Evolutionary conservation across 2,113 vertebrate genomes (phyloP).

Genomic region (Sminthopsis crassicaudata): DNA sequence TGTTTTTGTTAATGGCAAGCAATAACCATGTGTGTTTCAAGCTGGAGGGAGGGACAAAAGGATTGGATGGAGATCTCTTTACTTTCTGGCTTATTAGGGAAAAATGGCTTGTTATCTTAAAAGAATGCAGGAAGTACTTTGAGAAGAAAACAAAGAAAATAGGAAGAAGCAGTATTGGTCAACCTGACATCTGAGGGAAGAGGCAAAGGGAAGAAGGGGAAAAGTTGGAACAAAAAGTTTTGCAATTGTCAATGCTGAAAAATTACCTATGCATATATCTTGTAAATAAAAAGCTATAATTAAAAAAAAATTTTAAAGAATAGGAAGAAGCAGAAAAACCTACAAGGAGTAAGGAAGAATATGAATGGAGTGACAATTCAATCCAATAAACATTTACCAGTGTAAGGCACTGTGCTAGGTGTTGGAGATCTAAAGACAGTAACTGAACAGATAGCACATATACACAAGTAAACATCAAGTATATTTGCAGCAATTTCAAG

Average conservation of each 20-base stretch:
- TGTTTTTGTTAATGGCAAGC: not conserved
- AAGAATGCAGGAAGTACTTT: not conserved
- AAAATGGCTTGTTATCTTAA: not conserved
- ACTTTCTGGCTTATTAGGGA: not conserved
- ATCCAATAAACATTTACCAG: not conserved
- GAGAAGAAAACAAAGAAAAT: not conserved
- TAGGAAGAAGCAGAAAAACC: not conserved
- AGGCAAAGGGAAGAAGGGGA: too few relatives aligned
- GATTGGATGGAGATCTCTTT: not conserved
- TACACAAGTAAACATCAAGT: not conserved
- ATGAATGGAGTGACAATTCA: not conserved
- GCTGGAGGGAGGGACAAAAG: not conserved
- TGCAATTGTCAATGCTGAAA: too few relatives aligned
- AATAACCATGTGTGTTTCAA: not conserved
- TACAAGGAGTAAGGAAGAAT: not conserved
- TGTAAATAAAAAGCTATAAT: too few relatives aligned
- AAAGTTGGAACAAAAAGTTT: too few relatives aligned
- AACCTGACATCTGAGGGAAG: too few relatives aligned
- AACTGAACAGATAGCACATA: not conserved
- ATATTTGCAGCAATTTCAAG: not conserved
- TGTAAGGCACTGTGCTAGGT: not conserved
- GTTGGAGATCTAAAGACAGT: not conserved
- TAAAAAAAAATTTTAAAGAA: too few relatives aligned
- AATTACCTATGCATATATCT: too few relatives aligned
- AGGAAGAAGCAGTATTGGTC: not conserved